Conservation (phyloP, 1,140 invertebrate genomes). For the Rhagoletis zephyria region DNA sequence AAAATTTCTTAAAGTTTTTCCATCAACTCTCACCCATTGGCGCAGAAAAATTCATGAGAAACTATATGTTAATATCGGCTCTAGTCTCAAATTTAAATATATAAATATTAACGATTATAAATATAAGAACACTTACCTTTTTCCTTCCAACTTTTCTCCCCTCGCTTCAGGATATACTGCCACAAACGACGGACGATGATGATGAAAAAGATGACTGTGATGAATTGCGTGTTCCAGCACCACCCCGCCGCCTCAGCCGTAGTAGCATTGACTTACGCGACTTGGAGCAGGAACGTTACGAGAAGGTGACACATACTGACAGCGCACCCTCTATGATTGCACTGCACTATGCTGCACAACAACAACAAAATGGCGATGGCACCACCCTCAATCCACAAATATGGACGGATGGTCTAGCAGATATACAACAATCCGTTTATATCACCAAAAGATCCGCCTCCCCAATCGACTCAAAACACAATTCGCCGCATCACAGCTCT, state of each 20-base stretch:
- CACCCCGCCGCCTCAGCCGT: slow-evolving; percentile 70
- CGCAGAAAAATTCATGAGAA: too few relatives aligned
- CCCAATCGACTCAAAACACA: slow-evolving; percentile 32
- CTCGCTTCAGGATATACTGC: slow-evolving; percentile 67
- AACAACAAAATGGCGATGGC: slow-evolving; percentile 50
- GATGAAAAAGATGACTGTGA: slow-evolving; percentile 72
- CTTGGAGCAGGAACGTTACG: slow-evolving; percentile 72
- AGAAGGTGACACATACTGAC: slow-evolving; percentile 72
- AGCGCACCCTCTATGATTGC: slow-evolving; percentile 73
- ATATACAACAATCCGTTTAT: slow-evolving; percentile 50
- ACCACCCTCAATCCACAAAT: slow-evolving; percentile 32
- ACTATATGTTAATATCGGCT: too few relatives aligned
- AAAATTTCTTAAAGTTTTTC: too few relatives aligned
- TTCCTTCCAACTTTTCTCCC: too few relatives aligned
- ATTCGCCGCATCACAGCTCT: slow-evolving; percentile 7
- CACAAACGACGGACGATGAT: slow-evolving; percentile 65
- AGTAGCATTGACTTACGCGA: slow-evolving; percentile 73
- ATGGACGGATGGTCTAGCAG: slow-evolving; percentile 41
- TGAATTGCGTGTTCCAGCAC: slow-evolving; percentile 71
- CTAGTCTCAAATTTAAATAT: too few relatives aligned
- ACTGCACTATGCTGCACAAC: slow-evolving; percentile 60
- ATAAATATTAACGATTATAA: too few relatives aligned
- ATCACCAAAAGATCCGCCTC: slow-evolving; percentile 47
- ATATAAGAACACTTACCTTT: too few relatives aligned
- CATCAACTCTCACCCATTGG: too few relatives aligned